phyloP scores from a whole-genome alignment of 1,140 invertebrate genomes.

The Drosophila littoralis region DNA sequence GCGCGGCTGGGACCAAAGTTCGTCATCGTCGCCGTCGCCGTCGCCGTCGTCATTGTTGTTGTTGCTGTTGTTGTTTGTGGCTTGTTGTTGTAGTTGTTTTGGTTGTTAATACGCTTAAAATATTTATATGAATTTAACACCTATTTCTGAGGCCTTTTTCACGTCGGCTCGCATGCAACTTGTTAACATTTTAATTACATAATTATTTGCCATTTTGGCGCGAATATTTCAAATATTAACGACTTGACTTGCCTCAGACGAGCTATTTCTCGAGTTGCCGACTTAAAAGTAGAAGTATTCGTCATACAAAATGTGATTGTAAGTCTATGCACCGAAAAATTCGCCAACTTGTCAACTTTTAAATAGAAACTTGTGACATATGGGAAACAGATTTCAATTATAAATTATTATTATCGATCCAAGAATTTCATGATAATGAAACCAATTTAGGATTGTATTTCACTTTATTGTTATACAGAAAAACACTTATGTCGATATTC shows the following conservation, averaged over 20 bases:
- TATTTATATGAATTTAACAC: constrained; percentile 51
- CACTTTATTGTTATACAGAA: too few relatives aligned
- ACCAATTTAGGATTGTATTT: too few relatives aligned
- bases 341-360: too few relatives aligned
- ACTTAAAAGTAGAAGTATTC: too few relatives aligned
- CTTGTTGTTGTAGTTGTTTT: constrained; percentile 9
- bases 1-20: constrained; percentile 27
- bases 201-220: constrained; percentile 44
- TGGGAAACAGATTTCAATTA: too few relatives aligned
- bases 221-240: constrained; percentile 38
- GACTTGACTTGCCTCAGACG: neutral
- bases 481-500: too few relatives aligned
- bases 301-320: too few relatives aligned
- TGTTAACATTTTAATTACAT: constrained; percentile 58
- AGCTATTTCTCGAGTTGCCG: neutral
- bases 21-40: constrained; percentile 12
- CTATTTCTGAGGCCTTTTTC: constrained; percentile 39
- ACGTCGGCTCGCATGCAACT: constrained; percentile 40
- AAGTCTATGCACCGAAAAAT: too few relatives aligned
- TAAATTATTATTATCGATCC: too few relatives aligned
- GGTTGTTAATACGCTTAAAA: constrained; percentile 45
- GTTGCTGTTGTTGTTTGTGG: constrained; percentile 9
- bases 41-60: neutral
- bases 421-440: too few relatives aligned
- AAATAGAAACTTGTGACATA: too few relatives aligned